Evolutionary conservation across 2,888 invertebrate species (phyloP).

Genomic region (Melieria omissa): DNA sequence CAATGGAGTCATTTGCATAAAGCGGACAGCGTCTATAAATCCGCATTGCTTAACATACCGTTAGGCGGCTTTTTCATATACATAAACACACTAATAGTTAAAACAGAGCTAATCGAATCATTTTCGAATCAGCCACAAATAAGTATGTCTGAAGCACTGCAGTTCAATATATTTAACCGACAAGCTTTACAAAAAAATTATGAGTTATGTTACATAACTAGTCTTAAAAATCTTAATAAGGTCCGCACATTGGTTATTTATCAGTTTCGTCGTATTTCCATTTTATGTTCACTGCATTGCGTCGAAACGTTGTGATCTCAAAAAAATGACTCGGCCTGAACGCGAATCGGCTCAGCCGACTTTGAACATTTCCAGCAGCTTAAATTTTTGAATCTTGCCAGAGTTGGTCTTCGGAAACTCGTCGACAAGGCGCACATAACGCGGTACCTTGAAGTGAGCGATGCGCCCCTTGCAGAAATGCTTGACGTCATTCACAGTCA

Average conservation of each 20-base stretch:
- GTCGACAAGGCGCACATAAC: conserved; percentile 72
- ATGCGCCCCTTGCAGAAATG: conserved; percentile 75
- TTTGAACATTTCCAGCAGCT: conserved; percentile 61
- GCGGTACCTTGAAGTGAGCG: conserved; percentile 80
- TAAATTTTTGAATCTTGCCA: conserved; percentile 81
- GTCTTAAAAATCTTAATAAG: no score
- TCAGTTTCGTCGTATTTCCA: no score
- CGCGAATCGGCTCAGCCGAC: neutral
- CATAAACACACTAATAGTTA: neutral
- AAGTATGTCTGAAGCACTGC: neutral
- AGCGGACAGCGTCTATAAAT: conserved; percentile 10
- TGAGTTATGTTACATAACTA: neutral
- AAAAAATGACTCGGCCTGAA: no score
- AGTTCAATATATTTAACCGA: no score
- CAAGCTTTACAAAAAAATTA: neutral
- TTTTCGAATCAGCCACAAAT: neutral
- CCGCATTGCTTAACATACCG: conserved; percentile 7
- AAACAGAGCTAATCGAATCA: neutral
- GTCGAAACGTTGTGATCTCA: no score
- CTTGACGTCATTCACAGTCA: conserved; percentile 71
- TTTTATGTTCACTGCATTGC: no score
- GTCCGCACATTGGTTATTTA: no score
- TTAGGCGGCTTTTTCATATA: conserved; percentile 1
- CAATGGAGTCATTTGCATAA: conserved; percentile 31
- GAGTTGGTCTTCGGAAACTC: conserved; percentile 79